Conservation (phyloP, 2,113 vertebrate genomes). For the Dipodomys stephensi region DNA sequence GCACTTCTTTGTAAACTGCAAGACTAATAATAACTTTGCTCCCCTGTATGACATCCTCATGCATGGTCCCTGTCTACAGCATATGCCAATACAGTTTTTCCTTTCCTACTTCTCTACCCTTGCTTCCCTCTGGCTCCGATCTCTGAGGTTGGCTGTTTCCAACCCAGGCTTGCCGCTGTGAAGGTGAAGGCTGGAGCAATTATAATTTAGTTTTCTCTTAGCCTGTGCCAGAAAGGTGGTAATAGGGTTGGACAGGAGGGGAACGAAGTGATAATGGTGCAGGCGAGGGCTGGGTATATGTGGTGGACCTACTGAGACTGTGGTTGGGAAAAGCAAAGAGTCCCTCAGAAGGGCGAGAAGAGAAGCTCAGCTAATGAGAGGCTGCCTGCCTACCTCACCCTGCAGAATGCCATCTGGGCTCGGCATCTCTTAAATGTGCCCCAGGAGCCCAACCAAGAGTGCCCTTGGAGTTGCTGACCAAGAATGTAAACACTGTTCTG, state of each 20-base stretch:
- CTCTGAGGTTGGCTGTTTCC: background rate
- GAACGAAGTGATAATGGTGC: background rate
- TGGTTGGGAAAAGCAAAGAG: background rate
- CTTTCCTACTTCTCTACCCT: background rate
- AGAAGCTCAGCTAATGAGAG: background rate
- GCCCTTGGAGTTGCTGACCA: too few relatives aligned
- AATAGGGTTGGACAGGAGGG: slow-evolving; percentile 41
- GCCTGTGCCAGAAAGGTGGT: slow-evolving; percentile 36
- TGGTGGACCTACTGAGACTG: background rate
- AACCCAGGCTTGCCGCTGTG: background rate
- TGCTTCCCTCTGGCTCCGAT: background rate
- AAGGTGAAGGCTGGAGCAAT: slow-evolving; percentile 20
- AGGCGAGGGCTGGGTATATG: background rate
- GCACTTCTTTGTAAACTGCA: background rate
- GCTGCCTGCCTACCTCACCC: background rate
- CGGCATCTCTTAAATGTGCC: background rate
- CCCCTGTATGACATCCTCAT: rapidly evolving
- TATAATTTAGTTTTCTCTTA: slow-evolving; percentile 52
- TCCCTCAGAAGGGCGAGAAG: background rate
- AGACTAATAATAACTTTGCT: background rate
- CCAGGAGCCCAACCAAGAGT: background rate
- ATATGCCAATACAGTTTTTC: rapidly evolving
- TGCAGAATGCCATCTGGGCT: too few relatives aligned
- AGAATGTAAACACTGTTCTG: background rate
- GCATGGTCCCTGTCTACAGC: rapidly evolving